Percentiles rank a stretch among this genome's conserved stretches.
phyloP scores from a whole-genome alignment of 2,888 invertebrate genomes.

The Calameuta filiformis region DNA sequence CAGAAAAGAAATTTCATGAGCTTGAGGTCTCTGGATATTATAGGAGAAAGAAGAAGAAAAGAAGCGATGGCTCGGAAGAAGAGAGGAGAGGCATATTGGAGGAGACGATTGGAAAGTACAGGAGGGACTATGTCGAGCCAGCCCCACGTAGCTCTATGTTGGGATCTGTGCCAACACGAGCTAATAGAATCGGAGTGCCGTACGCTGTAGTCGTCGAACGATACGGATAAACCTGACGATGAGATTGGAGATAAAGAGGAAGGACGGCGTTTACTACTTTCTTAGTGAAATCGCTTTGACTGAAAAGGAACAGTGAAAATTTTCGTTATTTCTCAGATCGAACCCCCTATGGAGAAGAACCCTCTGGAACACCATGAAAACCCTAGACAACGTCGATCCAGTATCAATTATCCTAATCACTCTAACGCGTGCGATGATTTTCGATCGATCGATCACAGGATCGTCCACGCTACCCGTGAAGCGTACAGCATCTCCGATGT shows the following conservation, averaged over 20 bases:
- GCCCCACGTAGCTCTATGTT: too few relatives aligned
- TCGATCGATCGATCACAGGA: too few relatives aligned
- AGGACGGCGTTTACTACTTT: neutral
- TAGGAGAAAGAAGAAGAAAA: neutral
- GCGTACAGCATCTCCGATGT: conserved; percentile 27
- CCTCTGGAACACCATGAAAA: neutral
- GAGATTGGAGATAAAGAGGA: conserved; percentile 29
- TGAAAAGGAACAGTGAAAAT: neutral
- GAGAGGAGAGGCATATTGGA: neutral
- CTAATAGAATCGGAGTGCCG: conserved; percentile 53
- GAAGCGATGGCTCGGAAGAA: neutral
- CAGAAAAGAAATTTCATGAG: neutral
- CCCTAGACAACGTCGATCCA: neutral
- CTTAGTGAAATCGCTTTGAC: neutral
- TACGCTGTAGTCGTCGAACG: conserved; percentile 43
- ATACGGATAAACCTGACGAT: conserved; percentile 45
- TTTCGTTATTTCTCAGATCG: neutral
- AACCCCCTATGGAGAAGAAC: neutral
- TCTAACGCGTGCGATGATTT: too few relatives aligned
- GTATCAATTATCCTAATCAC: too few relatives aligned
- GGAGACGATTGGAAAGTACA: too few relatives aligned
- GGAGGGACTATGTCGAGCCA: too few relatives aligned
- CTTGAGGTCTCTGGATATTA: neutral
- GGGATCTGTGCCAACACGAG: conserved; percentile 13
- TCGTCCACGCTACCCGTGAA: neutral